Conservation (phyloP, 2,888 invertebrate species). For the Chelonus formosanus region DNA sequence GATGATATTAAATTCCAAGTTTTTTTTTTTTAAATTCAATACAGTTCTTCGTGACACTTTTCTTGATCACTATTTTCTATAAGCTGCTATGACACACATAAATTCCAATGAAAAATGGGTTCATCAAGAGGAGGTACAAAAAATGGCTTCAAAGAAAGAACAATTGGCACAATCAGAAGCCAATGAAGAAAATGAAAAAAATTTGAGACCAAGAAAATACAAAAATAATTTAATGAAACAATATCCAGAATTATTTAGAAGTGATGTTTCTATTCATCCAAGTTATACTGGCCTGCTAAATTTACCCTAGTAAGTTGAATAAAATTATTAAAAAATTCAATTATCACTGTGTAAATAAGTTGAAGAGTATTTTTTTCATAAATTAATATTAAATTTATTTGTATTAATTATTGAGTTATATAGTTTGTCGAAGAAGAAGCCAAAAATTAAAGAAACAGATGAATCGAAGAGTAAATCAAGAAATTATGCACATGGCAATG, state of each 20-base stretch:
- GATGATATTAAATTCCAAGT: too few species aligned
- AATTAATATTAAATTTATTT: conserved; percentile 25
- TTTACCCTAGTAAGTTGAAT: conserved; percentile 71
- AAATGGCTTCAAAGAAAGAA: conserved; percentile 3
- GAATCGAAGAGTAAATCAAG: conserved; percentile 69
- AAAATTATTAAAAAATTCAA: neutral
- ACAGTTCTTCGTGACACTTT: too few species aligned
- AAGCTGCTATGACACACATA: too few species aligned
- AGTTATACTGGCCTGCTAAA: conserved; percentile 69
- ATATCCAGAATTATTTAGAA: conserved; percentile 68
- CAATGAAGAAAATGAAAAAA: conserved; percentile 29
- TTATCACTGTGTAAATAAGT: neutral
- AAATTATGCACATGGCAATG: conserved; percentile 71
- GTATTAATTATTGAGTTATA: conserved; percentile 64
- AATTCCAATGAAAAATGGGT: too few species aligned
- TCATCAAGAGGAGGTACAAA: neutral
- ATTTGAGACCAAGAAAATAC: conserved; percentile 39
- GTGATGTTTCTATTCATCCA: conserved; percentile 72
- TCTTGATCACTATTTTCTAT: too few species aligned
- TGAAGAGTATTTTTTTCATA: neutral
- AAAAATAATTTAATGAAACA: conserved; percentile 47
- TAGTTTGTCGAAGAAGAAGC: conserved; percentile 73
- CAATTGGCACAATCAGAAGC: neutral
- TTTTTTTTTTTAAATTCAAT: too few species aligned
- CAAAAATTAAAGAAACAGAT: conserved; percentile 66